Conservation (phyloP, 2,113 vertebrate genomes). For the Saimiri boliviensis region DNA sequence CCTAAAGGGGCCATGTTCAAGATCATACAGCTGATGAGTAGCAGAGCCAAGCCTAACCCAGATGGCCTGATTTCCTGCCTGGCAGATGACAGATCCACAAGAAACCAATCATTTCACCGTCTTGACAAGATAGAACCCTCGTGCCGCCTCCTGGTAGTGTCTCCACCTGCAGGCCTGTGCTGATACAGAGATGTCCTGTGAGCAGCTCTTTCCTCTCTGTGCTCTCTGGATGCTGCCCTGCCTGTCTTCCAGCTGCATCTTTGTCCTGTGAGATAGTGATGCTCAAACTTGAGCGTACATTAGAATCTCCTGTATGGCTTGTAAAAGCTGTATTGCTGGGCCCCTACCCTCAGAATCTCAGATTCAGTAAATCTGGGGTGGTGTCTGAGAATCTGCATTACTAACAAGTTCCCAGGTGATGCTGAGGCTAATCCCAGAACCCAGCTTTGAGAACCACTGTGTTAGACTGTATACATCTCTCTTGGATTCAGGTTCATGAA, state of each 20-base stretch:
- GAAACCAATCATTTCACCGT: background rate
- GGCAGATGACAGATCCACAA: background rate
- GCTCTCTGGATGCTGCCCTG: background rate
- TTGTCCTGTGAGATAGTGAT: background rate
- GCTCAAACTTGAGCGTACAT: background rate
- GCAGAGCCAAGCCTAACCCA: background rate
- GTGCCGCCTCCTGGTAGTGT: background rate
- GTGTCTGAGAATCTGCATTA: background rate
- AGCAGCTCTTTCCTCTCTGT: background rate
- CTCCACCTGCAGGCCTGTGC: background rate
- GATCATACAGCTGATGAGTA: background rate
- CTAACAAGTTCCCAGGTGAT: background rate
- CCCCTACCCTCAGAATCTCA: background rate
- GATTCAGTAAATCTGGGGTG: background rate
- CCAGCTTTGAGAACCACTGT: background rate
- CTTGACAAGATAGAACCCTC: background rate
- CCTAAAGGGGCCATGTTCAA: background rate
- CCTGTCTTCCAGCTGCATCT: background rate
- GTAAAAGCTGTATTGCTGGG: background rate
- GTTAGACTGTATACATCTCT: background rate
- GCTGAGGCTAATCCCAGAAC: background rate
- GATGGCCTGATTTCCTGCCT: background rate
- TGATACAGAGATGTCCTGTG: background rate
- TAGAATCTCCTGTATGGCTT: background rate
- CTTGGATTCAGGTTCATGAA: background rate